Evolutionary conservation across 2,888 invertebrate species (phyloP).

Genomic region (Drosophila nigritarsus): DNA sequence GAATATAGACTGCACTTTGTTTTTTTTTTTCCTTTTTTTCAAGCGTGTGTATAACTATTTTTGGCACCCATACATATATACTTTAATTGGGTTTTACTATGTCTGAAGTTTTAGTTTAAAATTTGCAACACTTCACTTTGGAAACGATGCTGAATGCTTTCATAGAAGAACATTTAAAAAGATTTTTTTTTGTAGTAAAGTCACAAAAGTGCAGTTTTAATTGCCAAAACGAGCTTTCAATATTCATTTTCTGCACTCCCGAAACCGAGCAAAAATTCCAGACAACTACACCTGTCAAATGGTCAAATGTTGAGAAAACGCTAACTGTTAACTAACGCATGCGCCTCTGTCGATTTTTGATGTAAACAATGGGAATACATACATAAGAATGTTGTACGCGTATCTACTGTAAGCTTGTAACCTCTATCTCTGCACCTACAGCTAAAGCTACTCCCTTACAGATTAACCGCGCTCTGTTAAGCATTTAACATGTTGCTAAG

Average conservation of each 20-base stretch:
- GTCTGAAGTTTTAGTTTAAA: neutral
- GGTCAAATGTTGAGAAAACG: constrained; percentile 52
- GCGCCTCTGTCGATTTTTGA: constrained; percentile 52
- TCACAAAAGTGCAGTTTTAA: neutral
- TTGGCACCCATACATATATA: constrained; percentile 6
- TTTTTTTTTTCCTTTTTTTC: neutral
- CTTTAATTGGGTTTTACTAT: constrained; percentile 12
- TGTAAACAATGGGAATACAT: constrained; percentile 56
- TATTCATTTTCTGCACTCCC: constrained; percentile 52
- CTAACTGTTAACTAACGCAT: constrained; percentile 55
- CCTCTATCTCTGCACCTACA: neutral
- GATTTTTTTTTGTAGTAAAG: constrained; percentile 2
- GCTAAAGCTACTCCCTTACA: neutral
- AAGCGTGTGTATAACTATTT: neutral
- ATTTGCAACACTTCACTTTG: neutral
- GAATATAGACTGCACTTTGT: constrained; percentile 11
- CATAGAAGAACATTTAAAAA: constrained; percentile 7
- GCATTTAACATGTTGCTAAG: constrained; percentile 1
- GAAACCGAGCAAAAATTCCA: constrained; percentile 57
- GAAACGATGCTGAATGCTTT: neutral
- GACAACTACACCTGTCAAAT: constrained; percentile 58
- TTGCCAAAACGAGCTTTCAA: constrained; percentile 34
- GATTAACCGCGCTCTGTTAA: neutral
- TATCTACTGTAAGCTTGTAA: neutral
- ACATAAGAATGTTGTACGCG: constrained; percentile 14